Evolutionary conservation across 2,888 invertebrate genomes (phyloP), one percentile per base, ranked within the genome.

Genomic region (Dyspetes luteomarginatus): DNA sequence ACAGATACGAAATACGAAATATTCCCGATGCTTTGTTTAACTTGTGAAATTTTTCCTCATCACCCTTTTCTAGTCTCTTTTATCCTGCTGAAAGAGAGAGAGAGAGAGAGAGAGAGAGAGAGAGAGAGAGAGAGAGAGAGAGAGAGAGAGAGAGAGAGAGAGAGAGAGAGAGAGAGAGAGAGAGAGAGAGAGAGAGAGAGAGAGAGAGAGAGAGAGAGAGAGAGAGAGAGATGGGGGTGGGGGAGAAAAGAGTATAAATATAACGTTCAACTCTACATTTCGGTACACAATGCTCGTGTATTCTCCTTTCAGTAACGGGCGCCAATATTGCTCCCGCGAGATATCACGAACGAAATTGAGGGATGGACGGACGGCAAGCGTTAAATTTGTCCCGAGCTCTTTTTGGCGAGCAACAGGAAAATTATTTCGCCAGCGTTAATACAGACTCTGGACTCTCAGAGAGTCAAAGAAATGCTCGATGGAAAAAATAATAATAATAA

Each of bases 321-420:
- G n/a, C 83, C 82, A 88, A 89, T 89, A 90, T 90, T 90, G 89
- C 90, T 90, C 90, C 88, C 89, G 81, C 74, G n/a, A n/a, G 90
- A 90, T 90, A 89, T 86, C 82, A 67, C 75, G 24, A 60, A 69
- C 68, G 78, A 75, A 73, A 81, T 76, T 81, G 30, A 28, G 56
- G 26, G 30, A 78, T n/a, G n/a, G 79, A 79, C 72, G 58, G 30
- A 79, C 67, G 43, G 28, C 24, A 24, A 56, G 19, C 24, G 45
- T n/a, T 9, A 26, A 26, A 28, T 58, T 1, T 19, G 24, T 30
- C 58, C 58, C 22, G 17, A n/a, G 58, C n/a, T 58, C 30, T 58
- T 58, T n/a, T n/a, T 26, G 3, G 24, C 22, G 60, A 22, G 4
- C 19, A n/a, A n/a, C n/a, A 17, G 36, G 43, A 17, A 24, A 60